A percentile compares a stretch with the other conserved stretches of the same genome.
Conservation (phyloP, 2,113 vertebrate genomes). For the Acanthochromis polyacanthus region DNA sequence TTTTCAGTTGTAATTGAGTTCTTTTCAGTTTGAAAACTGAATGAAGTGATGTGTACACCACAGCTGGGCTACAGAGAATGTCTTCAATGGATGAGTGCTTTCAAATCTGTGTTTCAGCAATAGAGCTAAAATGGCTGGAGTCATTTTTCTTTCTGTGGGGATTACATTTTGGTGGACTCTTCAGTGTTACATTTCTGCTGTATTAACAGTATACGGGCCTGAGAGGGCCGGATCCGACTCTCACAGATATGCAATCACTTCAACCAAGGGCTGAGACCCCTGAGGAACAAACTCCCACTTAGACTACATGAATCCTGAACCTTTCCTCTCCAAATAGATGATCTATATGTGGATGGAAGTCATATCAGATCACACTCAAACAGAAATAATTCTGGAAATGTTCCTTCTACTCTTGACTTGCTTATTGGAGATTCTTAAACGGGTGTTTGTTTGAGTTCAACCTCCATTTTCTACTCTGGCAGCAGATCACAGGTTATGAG, state of each 20-base stretch:
- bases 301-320: neutral
- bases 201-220: conserved; percentile 43
- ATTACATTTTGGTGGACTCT: conserved; percentile 27
- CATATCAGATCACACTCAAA: conserved; percentile 25
- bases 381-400: conserved; percentile 13
- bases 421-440: conserved; percentile 22
- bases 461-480: conserved; percentile 17
- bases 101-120: conserved; percentile 35
- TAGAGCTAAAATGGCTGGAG: conserved; percentile 4
- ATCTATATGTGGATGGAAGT: conserved; percentile 23
- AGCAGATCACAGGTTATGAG: conserved; percentile 21
- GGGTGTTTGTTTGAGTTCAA: conserved; percentile 11
- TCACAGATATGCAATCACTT: conserved; percentile 71
- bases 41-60: neutral
- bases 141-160: conserved; percentile 18
- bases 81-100: conserved; percentile 1
- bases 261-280: conserved; percentile 56
- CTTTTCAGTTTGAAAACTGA: neutral
- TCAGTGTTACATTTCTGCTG: conserved; percentile 42
- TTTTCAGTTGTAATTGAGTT: conserved; percentile 9
- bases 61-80: neutral
- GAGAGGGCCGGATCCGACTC: conserved; percentile 42
- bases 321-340: conserved; percentile 22
- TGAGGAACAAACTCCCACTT: conserved; percentile 9
- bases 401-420: neutral